These are phyloP conservation scores for Neotoxoptera formosana DNA, from an alignment of 1,140 invertebrate genomes.

Conservation along the genomic window DNA sequence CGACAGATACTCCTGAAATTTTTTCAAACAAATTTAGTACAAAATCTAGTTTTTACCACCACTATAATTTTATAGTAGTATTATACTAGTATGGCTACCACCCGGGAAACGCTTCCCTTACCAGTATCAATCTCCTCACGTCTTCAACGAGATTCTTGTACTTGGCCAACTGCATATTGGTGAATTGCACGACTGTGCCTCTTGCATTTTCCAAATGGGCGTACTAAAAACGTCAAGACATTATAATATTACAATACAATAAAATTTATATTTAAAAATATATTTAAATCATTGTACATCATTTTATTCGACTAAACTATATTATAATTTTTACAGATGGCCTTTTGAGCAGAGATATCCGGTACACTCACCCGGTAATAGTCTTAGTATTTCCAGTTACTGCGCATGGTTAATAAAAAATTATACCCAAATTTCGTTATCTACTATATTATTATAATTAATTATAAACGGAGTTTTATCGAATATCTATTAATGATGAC, in stretches of 20 bases:
- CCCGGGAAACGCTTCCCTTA: neutral
- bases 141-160: neutral
- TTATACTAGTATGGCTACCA: neutral
- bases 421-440: too few species aligned
- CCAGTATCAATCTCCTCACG: neutral
- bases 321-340: neutral
- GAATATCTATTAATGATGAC: too few species aligned
- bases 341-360: neutral
- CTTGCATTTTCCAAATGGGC: conserved; percentile 27
- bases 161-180: neutral
- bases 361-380: too few species aligned
- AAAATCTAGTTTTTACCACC: too few species aligned
- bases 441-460: too few species aligned
- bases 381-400: too few species aligned
- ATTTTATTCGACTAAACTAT: neutral
- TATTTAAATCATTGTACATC: neutral
- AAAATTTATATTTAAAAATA: too few species aligned
- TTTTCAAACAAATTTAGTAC: neutral
- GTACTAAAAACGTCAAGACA: neutral
- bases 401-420: too few species aligned
- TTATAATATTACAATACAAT: neutral
- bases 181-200: neutral
- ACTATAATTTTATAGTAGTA: neutral
- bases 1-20: conserved; percentile 1
- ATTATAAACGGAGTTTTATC: too few species aligned